These are phyloP conservation scores for Stenopsyche tienmushanensis DNA, from an alignment of 1,140 invertebrate species.

Conservation along the genomic window DNA sequence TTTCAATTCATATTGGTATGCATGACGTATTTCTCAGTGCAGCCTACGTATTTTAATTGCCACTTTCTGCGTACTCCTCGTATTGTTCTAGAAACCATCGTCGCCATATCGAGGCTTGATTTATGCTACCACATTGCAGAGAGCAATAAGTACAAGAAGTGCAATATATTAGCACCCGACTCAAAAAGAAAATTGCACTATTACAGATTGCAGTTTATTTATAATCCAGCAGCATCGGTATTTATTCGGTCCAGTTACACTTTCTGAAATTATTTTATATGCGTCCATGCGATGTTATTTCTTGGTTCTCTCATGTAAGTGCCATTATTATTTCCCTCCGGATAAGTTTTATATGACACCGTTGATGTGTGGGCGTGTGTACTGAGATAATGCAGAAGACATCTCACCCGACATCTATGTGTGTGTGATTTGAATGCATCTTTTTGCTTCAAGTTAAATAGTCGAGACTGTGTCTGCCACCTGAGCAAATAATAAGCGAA, in stretches of 20 bases:
- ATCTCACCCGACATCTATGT: neutral
- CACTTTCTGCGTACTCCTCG: no score
- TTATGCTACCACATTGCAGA: neutral
- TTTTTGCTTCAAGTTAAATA: neutral
- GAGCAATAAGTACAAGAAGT: neutral
- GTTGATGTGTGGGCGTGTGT: conserved; percentile 18
- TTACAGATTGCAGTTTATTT: neutral
- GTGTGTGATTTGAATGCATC: neutral
- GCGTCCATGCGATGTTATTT: conserved; percentile 7
- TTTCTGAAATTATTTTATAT: neutral
- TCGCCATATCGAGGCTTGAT: no score
- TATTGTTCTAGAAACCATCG: no score
- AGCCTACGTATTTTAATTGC: no score
- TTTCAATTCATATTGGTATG: no score
- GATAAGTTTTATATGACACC: conserved; percentile 29
- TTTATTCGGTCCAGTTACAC: neutral
- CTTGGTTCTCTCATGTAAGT: neutral
- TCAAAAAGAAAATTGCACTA: neutral
- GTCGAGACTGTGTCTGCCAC: neutral
- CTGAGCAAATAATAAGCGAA: neutral
- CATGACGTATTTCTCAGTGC: no score
- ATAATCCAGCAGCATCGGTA: neutral
- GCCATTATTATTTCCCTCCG: conserved; percentile 26
- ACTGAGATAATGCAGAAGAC: neutral
- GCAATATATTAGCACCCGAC: neutral